These are phyloP conservation scores for Artemia sinica DNA, from an alignment of 2,888 invertebrate species.

Conservation along the genomic window DNA sequence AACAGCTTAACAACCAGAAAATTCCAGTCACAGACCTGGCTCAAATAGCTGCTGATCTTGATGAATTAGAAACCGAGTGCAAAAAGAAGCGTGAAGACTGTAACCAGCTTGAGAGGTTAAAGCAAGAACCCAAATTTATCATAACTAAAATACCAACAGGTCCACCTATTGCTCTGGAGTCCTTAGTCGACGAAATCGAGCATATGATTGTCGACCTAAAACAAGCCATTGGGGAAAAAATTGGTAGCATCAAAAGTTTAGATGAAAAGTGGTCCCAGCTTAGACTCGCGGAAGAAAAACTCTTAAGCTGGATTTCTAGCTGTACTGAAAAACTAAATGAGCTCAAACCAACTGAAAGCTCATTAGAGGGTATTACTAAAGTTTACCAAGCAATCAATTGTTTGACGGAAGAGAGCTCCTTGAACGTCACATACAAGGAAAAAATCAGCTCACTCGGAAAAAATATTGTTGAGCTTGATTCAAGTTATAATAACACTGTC, in stretches of 20 bases:
- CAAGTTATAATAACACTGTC: conserved; percentile 55
- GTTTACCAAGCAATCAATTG: conserved; percentile 21
- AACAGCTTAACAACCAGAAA: conserved; percentile 57
- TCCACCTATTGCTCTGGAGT: conserved; percentile 46
- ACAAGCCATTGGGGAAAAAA: conserved; percentile 17
- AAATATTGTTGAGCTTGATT: conserved; percentile 60
- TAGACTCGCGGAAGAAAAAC: conserved; percentile 27
- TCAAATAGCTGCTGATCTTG: conserved; percentile 48
- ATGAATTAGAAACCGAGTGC: conserved; percentile 38
- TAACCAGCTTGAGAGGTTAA: conserved; percentile 27
- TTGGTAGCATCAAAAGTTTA: conserved; percentile 24
- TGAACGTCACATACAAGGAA: conserved; percentile 38
- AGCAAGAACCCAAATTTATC: conserved; percentile 40
- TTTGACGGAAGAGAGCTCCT: conserved; percentile 35
- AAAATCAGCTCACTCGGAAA: conserved; percentile 60
- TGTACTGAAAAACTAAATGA: conserved; percentile 18
- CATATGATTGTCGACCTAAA: conserved; percentile 47
- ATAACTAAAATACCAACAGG: conserved; percentile 49
- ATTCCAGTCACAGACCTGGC: conserved; percentile 50
- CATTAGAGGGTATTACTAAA: conserved; percentile 21
- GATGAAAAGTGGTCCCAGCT: conserved; percentile 25
- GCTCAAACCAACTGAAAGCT: conserved; percentile 21
- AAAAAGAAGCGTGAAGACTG: conserved; percentile 26
- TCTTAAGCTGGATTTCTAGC: conserved; percentile 28
- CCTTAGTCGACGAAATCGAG: conserved; percentile 51